Evolutionary conservation across 1,140 invertebrate genomes (phyloP), one percentile per base, ranked within the genome.

Genomic region (Cyclargus thomasi): DNA sequence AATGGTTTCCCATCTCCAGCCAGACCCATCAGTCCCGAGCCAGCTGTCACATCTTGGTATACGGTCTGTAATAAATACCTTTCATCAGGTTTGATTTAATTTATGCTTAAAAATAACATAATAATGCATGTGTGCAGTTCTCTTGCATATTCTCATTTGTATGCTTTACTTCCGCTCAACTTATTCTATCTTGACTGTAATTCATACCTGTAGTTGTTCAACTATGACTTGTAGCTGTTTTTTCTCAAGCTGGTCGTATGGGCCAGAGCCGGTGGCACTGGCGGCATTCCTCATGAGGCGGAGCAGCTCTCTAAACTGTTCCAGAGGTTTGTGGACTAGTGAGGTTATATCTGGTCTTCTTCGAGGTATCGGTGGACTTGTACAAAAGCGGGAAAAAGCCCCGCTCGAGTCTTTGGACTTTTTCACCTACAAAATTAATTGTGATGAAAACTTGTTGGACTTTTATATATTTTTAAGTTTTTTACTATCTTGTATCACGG

Each of bases 11-110:
- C 96, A 75, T 96, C 95, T 8, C 95, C 93, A 22, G 95, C 92
- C 0, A 95, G 94, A 75, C 96, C 96, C 96, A 96, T 97, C 4
- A 96, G 86, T 3, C 95, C 95, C 7, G 94, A 95, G 68, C 94
- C 94, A 3, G 95, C 94, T 0, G 95, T 96, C 5, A 96, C 95
- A 76, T 96, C 95, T 78, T 95, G 93, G 81, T 96, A 96, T 21
- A 92, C 92, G 53, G 85, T 86, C 92, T 94, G 85, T 39, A 81
- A 78, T 67, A 17, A 17, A 64, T 35, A 17, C 18, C 5, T 4
- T 29, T 0, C 29, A 29, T 29, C 8, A 29, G 29, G 1, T 29
- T 29, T 29, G 23, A 29, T 2, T 29, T 29, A 29, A 29, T 6
- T 29, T 29, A 29, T 29, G 23, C 2, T 3, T 29, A 29, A 29